Percentiles rank a stretch among this genome's conserved stretches.
These are phyloP conservation scores for Callocephalon fimbriatum DNA, from an alignment of 2,113 vertebrate species.

Conservation along the genomic window DNA sequence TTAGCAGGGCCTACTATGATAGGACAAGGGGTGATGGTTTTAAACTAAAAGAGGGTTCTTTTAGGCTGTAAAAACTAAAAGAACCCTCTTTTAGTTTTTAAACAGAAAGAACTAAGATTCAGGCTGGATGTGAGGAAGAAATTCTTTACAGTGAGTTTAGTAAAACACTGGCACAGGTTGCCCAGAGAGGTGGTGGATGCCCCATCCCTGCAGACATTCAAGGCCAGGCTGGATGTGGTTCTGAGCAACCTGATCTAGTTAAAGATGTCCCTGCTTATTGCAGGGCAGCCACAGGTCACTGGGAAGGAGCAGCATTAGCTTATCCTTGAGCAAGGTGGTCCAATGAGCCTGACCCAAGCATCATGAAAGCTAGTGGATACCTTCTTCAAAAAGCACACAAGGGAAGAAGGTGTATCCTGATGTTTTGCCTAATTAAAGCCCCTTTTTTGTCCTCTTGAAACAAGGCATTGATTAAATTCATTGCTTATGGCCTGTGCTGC, in stretches of 20 bases:
- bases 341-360: neutral
- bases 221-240: neutral
- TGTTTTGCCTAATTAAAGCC: neutral
- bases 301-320: neutral
- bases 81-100: neutral
- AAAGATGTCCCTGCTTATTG: neutral
- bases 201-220: neutral
- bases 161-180: neutral
- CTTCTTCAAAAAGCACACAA: neutral
- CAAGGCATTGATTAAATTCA: neutral
- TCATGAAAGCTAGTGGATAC: accelerated
- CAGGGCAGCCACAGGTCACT: neutral
- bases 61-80: neutral
- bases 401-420: neutral
- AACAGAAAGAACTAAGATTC: neutral
- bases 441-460: neutral
- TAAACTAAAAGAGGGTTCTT: neutral
- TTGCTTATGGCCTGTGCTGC: neutral
- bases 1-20: neutral
- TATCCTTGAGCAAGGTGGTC: neutral
- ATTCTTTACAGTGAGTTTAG: neutral
- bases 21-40: neutral
- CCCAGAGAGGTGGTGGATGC: neutral
- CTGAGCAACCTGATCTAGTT: neutral
- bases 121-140: neutral